phyloP scores from a whole-genome alignment of 2,888 invertebrate species.

The Stenodera caucasica region DNA sequence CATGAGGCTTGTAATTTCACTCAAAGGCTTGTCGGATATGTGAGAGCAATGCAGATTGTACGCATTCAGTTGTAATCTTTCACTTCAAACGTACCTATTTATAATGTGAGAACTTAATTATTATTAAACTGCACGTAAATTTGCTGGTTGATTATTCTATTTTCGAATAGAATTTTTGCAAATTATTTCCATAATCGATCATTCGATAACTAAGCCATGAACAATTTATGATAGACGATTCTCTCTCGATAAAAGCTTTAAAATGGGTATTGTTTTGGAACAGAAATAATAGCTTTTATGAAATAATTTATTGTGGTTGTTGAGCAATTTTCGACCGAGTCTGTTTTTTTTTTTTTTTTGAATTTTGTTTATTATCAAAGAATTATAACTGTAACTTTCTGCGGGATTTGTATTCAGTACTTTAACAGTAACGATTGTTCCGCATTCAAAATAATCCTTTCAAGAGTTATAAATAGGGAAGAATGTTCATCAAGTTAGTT shows the following conservation, averaged over 20 bases:
- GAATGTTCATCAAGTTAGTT: conserved; percentile 8
- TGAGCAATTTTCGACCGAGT: not conserved
- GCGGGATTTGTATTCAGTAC: conserved; percentile 4
- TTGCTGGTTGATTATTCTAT: no score
- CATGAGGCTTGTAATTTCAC: not conserved
- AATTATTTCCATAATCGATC: not conserved
- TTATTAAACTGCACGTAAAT: no score
- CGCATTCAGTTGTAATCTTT: not conserved
- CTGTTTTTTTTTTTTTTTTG: not conserved
- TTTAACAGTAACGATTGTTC: not conserved
- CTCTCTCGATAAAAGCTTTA: not conserved
- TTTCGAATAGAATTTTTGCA: not conserved
- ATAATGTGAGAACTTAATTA: not conserved
- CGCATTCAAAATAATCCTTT: conserved; percentile 1
- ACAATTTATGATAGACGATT: not conserved
- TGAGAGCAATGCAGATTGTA: not conserved
- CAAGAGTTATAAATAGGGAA: conserved; percentile 4
- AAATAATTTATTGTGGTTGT: not conserved
- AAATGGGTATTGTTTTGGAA: not conserved
- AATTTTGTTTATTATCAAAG: no score
- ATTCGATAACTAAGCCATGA: not conserved
- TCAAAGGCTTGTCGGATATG: conserved; percentile 1
- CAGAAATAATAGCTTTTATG: not conserved
- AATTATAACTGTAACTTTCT: conserved; percentile 6
- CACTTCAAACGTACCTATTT: not conserved